phyloP scores from a whole-genome alignment of 1,140 invertebrate genomes.

The Neoseiulus cucumeris region DNA sequence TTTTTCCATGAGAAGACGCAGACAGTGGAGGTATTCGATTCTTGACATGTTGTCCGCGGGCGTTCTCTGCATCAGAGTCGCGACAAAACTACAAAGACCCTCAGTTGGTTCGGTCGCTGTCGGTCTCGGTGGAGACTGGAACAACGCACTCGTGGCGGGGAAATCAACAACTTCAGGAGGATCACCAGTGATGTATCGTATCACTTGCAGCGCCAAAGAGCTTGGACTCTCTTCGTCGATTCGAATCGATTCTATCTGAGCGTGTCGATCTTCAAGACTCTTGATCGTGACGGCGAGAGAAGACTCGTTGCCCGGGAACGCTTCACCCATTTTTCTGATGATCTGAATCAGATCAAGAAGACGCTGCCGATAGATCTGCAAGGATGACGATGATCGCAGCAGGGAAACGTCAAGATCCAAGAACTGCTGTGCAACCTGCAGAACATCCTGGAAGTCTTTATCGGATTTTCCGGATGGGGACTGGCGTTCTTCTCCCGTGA shows the following conservation, averaged over 20 bases:
- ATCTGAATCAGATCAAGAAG: not conserved
- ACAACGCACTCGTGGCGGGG: not conserved
- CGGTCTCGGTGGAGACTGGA: not conserved
- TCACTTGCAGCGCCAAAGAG: not conserved
- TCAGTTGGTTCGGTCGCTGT: not conserved
- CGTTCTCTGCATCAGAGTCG: not conserved
- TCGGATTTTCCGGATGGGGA: not conserved
- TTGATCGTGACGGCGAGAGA: not conserved
- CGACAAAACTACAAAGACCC: not conserved
- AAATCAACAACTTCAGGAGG: not conserved
- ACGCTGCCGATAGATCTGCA: not conserved
- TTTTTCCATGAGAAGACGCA: conserved; percentile 5
- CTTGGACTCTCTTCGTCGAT: not conserved
- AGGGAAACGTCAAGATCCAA: not conserved
- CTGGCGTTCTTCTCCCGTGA: not conserved
- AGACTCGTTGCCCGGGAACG: not conserved
- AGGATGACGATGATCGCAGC: not conserved
- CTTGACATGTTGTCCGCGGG: not conserved
- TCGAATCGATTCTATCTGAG: not conserved
- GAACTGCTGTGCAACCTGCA: not conserved
- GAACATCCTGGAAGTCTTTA: not conserved
- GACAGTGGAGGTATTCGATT: not conserved
- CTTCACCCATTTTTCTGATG: not conserved
- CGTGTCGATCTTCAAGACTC: not conserved
- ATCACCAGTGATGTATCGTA: not conserved